Percentiles rank a stretch among this genome's conserved stretches.
phyloP scores from a whole-genome alignment of 2,888 invertebrate species.

The Thera obeliscata region DNA sequence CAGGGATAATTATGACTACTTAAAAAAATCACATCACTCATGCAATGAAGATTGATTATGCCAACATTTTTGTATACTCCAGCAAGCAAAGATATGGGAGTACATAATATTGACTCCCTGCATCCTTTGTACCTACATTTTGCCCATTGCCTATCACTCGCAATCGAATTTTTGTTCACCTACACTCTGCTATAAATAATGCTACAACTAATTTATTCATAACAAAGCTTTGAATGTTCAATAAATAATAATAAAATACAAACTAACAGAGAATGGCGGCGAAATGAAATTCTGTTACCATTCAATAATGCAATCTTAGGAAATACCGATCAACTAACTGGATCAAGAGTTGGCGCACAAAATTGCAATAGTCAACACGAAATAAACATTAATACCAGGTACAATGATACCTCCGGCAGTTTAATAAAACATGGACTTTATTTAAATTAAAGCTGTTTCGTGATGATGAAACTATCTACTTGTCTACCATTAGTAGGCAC shows the following conservation, averaged over 20 bases:
- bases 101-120: too few relatives aligned
- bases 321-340: slow-evolving; percentile 64
- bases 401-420: slow-evolving; percentile 34
- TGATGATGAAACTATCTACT: too few relatives aligned
- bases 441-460: neutral
- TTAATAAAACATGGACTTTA: slow-evolving; percentile 6
- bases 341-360: slow-evolving; percentile 65
- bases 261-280: slow-evolving; percentile 55
- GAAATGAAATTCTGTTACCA: slow-evolving; percentile 60
- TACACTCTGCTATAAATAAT: neutral
- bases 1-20: too few relatives aligned
- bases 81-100: too few relatives aligned
- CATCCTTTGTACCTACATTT: too few relatives aligned
- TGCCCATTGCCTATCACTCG: too few relatives aligned
- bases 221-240: slow-evolving; percentile 3
- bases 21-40: too few relatives aligned
- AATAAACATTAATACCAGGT: slow-evolving; percentile 52
- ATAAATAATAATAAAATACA: slow-evolving; percentile 25
- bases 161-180: too few relatives aligned
- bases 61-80: too few relatives aligned
- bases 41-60: too few relatives aligned
- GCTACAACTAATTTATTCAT: neutral
- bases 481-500: too few relatives aligned
- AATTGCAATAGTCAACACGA: slow-evolving; percentile 57
- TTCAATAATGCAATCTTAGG: slow-evolving; percentile 74